Conservation (phyloP, 2,797 vertebrate genomes). For the Urophycis tenuis region DNA sequence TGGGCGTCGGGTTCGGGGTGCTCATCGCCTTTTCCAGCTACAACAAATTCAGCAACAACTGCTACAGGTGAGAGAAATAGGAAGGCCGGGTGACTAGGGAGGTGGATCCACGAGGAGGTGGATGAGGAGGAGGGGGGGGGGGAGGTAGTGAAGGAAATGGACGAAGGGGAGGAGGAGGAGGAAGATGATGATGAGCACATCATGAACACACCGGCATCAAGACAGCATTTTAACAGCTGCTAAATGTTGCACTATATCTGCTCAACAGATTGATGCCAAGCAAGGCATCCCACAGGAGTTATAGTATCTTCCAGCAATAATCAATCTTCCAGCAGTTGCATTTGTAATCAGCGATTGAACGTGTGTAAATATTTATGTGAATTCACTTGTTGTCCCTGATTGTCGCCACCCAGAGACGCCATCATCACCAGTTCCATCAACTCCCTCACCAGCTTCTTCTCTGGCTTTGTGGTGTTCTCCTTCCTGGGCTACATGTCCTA, state of each 20-base stretch:
- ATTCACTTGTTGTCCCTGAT: conserved; percentile 8
- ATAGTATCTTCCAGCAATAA: no score
- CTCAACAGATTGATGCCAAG: no score
- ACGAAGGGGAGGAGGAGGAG: no score
- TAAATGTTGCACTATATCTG: no score
- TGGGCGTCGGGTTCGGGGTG: conserved; percentile 89
- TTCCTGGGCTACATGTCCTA: conserved; percentile 88
- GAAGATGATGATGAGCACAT: no score
- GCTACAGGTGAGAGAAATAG: conserved; percentile 74
- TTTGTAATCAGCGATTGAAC: no score
- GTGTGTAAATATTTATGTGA: background rate
- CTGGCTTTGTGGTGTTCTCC: conserved; percentile 89
- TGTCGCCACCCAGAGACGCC: conserved; percentile 71
- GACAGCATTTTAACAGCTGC: no score
- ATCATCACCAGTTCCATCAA: conserved; percentile 90
- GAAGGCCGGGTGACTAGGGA: background rate
- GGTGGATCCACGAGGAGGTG: no score
- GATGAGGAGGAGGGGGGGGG: background rate
- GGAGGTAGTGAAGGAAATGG: no score
- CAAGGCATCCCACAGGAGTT: no score
- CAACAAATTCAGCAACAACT: conserved; percentile 93
- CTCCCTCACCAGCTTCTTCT: conserved; percentile 90
- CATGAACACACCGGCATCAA: no score
- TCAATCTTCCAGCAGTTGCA: no score
- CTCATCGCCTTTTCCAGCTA: conserved; percentile 92